Conservation (phyloP, 2,888 invertebrate genomes). For the Xylota segnis region DNA sequence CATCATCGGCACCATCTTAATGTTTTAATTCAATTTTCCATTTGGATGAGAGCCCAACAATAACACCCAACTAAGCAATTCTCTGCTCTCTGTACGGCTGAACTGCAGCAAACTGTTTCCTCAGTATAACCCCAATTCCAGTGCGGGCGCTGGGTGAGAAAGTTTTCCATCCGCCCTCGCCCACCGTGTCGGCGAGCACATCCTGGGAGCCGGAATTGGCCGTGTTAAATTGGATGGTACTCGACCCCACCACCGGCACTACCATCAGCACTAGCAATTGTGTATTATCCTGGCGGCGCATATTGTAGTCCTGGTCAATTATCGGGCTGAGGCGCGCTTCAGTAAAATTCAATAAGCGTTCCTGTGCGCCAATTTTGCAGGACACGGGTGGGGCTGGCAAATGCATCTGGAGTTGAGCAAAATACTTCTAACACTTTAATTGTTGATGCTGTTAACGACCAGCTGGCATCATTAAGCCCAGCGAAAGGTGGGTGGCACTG, state of each 20-base stretch:
- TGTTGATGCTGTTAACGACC: constrained; percentile 51
- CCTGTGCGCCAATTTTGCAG: constrained; percentile 48
- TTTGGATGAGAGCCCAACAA: constrained; percentile 71
- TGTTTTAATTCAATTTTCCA: constrained; percentile 75
- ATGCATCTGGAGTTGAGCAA: constrained; percentile 15
- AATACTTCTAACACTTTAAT: constrained; percentile 51
- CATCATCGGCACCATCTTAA: constrained; percentile 74
- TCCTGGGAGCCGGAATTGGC: constrained; percentile 42
- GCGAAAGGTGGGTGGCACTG: constrained; percentile 1
- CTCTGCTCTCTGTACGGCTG: neutral
- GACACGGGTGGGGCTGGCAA: neutral
- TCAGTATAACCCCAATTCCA: constrained; percentile 16
- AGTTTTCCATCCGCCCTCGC: constrained; percentile 37
- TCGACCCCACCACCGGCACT: constrained; percentile 8
- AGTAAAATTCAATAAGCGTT: constrained; percentile 47
- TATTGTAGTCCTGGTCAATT: constrained; percentile 60
- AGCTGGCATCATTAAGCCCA: constrained; percentile 54
- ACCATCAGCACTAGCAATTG: neutral
- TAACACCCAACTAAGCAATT: constrained; percentile 42
- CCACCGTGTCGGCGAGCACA: neutral
- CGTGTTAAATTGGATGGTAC: constrained; percentile 56
- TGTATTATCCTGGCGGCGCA: constrained; percentile 7
- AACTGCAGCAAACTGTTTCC: constrained; percentile 40
- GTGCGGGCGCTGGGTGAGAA: neutral
- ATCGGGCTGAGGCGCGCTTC: constrained; percentile 23